These are phyloP conservation scores for Hirtodrosophila alboralis DNA, from an alignment of 2,888 invertebrate species.

Conservation along the genomic window DNA sequence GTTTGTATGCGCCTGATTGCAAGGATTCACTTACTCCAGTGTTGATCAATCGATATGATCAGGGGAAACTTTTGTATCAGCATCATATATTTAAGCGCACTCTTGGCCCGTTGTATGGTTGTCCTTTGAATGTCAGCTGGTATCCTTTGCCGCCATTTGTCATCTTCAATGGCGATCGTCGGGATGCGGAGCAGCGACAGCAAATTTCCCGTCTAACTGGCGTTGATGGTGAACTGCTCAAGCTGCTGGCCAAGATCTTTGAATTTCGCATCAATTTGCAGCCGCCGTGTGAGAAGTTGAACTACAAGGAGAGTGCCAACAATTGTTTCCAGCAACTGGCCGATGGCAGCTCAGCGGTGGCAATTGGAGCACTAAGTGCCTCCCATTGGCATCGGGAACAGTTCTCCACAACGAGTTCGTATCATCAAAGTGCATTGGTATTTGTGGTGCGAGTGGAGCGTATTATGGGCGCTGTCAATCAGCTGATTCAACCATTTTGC, in stretches of 20 bases:
- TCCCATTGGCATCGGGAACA: constrained; percentile 43
- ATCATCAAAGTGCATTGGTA: constrained; percentile 68
- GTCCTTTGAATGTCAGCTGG: constrained; percentile 69
- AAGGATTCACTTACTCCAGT: constrained; percentile 31
- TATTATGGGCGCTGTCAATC: constrained; percentile 59
- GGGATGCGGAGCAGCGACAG: constrained; percentile 38
- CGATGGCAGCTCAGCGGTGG: constrained; percentile 51
- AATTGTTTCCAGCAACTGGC: constrained; percentile 59
- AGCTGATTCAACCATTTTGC: constrained; percentile 66
- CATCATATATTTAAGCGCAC: constrained; percentile 56
- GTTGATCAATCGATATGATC: constrained; percentile 54
- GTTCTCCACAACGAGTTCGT: constrained; percentile 62
- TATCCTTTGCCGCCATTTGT: constrained; percentile 61
- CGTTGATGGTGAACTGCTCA: constrained; percentile 76
- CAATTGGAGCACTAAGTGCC: constrained; percentile 75
- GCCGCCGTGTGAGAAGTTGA: constrained; percentile 40
- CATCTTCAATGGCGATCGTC: constrained; percentile 63
- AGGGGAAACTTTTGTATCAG: constrained; percentile 33
- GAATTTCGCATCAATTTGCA: constrained; percentile 68
- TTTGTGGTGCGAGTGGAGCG: constrained; percentile 69
- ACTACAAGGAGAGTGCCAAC: constrained; percentile 18
- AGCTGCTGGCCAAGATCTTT: constrained; percentile 56
- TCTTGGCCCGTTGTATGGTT: constrained; percentile 55
- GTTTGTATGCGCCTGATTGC: constrained; percentile 40
- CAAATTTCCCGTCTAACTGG: constrained; percentile 63